phyloP scores from a whole-genome alignment of 2,113 vertebrate species.

The Xiphorhynchus elegans region DNA sequence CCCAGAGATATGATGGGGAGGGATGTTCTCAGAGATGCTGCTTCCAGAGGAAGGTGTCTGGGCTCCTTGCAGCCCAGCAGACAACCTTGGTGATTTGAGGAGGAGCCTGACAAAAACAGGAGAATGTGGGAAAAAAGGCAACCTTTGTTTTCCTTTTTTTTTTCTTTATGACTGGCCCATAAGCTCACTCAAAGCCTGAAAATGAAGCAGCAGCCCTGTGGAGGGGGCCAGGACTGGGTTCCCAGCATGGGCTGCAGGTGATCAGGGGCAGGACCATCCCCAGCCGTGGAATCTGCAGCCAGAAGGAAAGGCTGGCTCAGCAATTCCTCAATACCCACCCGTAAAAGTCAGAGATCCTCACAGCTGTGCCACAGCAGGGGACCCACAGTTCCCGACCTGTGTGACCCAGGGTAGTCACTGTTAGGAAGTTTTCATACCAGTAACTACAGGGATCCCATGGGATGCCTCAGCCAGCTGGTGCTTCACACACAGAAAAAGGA shows the following conservation, averaged over 20 bases:
- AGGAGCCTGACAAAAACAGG: not conserved
- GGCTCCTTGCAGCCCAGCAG: not conserved
- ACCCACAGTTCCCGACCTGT: not conserved
- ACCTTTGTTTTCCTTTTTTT: fast-evolving
- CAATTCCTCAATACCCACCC: not conserved
- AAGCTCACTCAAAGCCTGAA: fast-evolving
- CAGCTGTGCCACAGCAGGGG: fast-evolving
- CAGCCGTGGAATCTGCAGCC: fast-evolving
- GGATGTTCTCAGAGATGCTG: not conserved
- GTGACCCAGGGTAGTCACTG: not conserved
- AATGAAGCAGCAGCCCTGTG: fast-evolving
- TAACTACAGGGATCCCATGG: not conserved
- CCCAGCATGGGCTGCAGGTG: not conserved
- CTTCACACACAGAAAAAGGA: not conserved
- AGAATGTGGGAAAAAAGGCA: not conserved
- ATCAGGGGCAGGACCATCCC: not conserved
- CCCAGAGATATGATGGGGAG: not conserved
- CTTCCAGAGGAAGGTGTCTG: not conserved
- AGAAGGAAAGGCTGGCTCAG: not conserved
- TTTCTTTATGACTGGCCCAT: no score
- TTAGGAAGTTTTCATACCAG: not conserved
- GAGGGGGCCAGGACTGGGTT: fast-evolving
- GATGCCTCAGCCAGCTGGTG: not conserved
- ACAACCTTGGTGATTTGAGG: not conserved
- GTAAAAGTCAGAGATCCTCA: not conserved